phyloP scores from a whole-genome alignment of 1,140 invertebrate species.

The Hycleus phaleratus region DNA sequence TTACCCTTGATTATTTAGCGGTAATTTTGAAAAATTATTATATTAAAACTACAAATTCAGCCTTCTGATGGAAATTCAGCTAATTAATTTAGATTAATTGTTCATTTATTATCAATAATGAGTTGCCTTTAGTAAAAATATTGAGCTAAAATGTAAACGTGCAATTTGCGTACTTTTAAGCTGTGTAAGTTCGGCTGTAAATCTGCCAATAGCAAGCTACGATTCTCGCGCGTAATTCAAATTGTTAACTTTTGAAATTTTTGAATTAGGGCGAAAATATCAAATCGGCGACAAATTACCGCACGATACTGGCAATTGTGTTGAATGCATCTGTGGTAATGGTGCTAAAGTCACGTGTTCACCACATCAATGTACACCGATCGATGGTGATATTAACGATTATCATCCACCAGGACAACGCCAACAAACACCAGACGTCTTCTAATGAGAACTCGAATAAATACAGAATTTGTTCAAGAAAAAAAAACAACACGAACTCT shows the following conservation, averaged over 20 bases:
- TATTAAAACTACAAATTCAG: too few relatives aligned
- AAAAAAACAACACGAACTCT: too few relatives aligned
- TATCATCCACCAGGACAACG: conserved; percentile 35
- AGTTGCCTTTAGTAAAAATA: background rate
- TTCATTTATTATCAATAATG: background rate
- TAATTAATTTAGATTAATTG: background rate
- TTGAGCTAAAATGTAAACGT: background rate
- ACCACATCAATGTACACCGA: conserved; percentile 42
- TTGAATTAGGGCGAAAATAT: conserved; percentile 51
- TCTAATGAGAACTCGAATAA: conserved; percentile 21
- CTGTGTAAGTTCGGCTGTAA: background rate
- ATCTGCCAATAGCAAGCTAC: background rate
- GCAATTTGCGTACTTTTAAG: background rate
- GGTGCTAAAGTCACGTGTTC: conserved; percentile 59
- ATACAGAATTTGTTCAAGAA: too few relatives aligned
- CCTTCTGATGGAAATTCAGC: too few relatives aligned
- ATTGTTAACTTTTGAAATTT: background rate
- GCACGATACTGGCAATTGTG: conserved; percentile 59
- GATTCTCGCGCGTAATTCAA: too few relatives aligned
- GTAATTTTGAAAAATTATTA: too few relatives aligned
- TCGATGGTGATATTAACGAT: conserved; percentile 36
- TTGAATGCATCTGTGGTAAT: conserved; percentile 57
- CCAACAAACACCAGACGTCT: conserved; percentile 29
- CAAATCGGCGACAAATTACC: conserved; percentile 55
- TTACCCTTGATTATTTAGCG: too few relatives aligned